Evolutionary conservation across 1,140 invertebrate genomes (phyloP).

Genomic region (Cyrtorhinus lividipennis): DNA sequence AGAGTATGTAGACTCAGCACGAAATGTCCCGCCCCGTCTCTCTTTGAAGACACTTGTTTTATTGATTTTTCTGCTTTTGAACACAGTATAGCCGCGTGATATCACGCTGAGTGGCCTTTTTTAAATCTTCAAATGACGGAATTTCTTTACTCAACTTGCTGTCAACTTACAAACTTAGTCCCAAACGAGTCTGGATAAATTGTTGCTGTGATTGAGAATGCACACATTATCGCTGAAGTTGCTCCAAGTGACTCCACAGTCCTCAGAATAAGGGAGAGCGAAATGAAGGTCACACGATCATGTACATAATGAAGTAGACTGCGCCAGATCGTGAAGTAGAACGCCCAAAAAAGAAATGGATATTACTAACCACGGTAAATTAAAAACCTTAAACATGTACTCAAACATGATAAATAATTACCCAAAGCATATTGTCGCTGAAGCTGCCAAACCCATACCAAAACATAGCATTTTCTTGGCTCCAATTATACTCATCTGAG

Average conservation of each 20-base stretch:
- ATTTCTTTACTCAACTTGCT: no score
- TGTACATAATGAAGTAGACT: constrained; percentile 39
- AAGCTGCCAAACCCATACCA: constrained; percentile 40
- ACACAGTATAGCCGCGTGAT: no score
- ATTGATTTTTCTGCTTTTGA: no score
- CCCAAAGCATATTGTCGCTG: constrained; percentile 37
- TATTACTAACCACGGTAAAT: no score
- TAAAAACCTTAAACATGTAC: no score
- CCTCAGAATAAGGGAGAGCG: constrained; percentile 40
- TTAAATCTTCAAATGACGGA: no score
- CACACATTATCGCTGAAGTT: constrained; percentile 44
- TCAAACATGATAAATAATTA: constrained; percentile 41
- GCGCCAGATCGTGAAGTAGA: no score
- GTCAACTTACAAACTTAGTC: constrained; percentile 45
- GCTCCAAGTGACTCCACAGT: constrained; percentile 45
- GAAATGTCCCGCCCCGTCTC: no score
- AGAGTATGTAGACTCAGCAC: no score
- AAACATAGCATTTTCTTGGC: constrained; percentile 40
- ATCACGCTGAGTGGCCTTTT: no score
- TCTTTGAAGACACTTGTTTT: no score
- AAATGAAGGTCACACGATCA: constrained; percentile 37
- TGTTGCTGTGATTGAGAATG: constrained; percentile 45
- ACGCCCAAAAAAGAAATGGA: no score
- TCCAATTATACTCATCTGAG: constrained; percentile 38
- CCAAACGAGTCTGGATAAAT: constrained; percentile 45